Evolutionary conservation across 53 echinoderm and acorn worm genomes (phyloP).

Genomic region (Stichopus horrens): DNA sequence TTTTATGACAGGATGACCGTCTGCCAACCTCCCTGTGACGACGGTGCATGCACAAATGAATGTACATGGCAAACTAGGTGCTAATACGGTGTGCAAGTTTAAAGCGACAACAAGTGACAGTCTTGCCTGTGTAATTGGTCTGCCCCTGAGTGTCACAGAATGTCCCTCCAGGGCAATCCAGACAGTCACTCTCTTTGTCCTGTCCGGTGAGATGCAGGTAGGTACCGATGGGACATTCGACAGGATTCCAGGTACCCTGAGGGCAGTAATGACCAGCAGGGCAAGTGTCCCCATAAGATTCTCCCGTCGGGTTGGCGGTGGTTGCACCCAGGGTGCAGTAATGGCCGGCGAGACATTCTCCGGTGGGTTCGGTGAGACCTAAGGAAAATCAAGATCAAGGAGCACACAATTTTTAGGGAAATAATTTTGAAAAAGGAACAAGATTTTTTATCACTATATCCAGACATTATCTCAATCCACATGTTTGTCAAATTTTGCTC

Average conservation of each 20-base stretch:
- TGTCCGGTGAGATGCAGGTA: constrained; percentile 71
- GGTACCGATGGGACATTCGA: constrained; percentile 77
- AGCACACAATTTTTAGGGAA: too few species aligned
- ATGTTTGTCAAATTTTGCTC: too few species aligned
- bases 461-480: too few species aligned
- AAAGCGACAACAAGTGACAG: too few species aligned
- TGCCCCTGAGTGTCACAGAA: constrained; percentile 82
- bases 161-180: constrained; percentile 82
- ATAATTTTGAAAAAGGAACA: too few species aligned
- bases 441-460: too few species aligned
- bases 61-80: too few species aligned
- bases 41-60: too few species aligned
- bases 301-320: constrained; percentile 73
- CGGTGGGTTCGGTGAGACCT: constrained; percentile 83
- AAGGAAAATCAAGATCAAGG: background rate
- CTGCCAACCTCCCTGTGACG: too few species aligned
- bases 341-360: constrained; percentile 71
- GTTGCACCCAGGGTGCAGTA: constrained; percentile 90
- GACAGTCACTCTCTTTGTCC: constrained; percentile 68
- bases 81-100: too few species aligned
- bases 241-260: constrained; percentile 69
- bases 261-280: constrained; percentile 90
- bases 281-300: constrained; percentile 92
- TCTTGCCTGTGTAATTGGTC: constrained; percentile 84
- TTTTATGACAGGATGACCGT: too few species aligned